Percentiles rank a stretch among this genome's conserved stretches.
Evolutionary conservation across 2,888 invertebrate genomes (phyloP).

Genomic region (Yponomeuta cagnagella): DNA sequence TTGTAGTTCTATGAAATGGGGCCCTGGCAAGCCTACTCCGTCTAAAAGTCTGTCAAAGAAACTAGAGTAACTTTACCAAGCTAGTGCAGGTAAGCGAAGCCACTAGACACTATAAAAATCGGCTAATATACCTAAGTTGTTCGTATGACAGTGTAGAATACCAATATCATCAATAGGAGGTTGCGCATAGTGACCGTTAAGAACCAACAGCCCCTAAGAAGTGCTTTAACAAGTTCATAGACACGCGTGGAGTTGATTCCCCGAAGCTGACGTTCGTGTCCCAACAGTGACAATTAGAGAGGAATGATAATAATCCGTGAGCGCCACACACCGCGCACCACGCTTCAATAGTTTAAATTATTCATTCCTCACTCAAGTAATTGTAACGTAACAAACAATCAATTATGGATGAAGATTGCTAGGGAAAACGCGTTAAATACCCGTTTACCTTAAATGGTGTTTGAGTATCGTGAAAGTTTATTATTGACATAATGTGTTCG

Average conservation of each 20-base stretch:
- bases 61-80: too few relatives aligned
- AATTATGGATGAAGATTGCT: background rate
- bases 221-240: background rate
- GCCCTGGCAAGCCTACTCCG: too few relatives aligned
- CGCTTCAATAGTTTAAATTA: background rate
- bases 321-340: background rate
- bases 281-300: background rate
- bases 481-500: background rate
- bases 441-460: background rate
- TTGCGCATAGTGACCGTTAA: background rate
- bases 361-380: background rate
- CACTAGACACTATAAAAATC: too few relatives aligned
- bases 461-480: background rate
- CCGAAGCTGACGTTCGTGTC: background rate
- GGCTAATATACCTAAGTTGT: too few relatives aligned
- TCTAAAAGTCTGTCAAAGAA: too few relatives aligned
- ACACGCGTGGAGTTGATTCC: background rate
- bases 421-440: background rate
- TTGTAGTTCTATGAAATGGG: too few relatives aligned
- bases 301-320: background rate
- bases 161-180: too few relatives aligned
- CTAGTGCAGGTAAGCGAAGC: too few relatives aligned
- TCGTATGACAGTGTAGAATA: too few relatives aligned
- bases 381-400: slow-evolving; percentile 3
- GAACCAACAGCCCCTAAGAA: too few relatives aligned